Conservation (phyloP, 2,888 invertebrate species). For the Blomia tropicalis region DNA sequence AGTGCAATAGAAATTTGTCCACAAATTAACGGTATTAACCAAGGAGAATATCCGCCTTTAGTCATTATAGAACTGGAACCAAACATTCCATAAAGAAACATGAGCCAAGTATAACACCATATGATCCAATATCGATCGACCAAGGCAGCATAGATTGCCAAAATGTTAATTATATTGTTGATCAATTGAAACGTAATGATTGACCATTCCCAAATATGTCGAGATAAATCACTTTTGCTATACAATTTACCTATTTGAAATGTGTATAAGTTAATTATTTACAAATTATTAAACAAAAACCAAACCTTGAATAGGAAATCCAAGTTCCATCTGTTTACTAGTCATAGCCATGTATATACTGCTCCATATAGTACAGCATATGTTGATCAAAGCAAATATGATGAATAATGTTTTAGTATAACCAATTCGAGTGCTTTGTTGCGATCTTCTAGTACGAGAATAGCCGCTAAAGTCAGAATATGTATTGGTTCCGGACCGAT, state of each 20-base stretch:
- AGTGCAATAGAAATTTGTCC: background rate
- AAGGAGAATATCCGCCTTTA: slow-evolving; percentile 16
- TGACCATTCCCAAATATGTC: background rate
- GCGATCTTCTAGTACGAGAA: background rate
- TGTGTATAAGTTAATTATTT: background rate
- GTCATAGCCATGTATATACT: background rate
- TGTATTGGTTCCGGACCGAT: background rate
- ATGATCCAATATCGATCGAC: background rate
- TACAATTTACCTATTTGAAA: background rate
- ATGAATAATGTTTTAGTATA: background rate
- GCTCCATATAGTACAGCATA: background rate
- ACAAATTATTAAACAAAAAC: background rate
- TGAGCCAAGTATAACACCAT: background rate
- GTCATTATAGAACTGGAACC: background rate
- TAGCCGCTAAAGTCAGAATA: background rate
- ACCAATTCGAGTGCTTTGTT: background rate
- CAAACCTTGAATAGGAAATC: background rate
- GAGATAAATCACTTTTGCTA: background rate
- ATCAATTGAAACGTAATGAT: background rate
- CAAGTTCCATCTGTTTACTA: background rate
- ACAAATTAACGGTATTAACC: slow-evolving; percentile 15
- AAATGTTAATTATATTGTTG: background rate
- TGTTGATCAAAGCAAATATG: background rate
- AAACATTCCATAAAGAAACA: background rate
- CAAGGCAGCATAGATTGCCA: background rate